phyloP scores from a whole-genome alignment of 2,888 invertebrate species.

The Lottia scabra region DNA sequence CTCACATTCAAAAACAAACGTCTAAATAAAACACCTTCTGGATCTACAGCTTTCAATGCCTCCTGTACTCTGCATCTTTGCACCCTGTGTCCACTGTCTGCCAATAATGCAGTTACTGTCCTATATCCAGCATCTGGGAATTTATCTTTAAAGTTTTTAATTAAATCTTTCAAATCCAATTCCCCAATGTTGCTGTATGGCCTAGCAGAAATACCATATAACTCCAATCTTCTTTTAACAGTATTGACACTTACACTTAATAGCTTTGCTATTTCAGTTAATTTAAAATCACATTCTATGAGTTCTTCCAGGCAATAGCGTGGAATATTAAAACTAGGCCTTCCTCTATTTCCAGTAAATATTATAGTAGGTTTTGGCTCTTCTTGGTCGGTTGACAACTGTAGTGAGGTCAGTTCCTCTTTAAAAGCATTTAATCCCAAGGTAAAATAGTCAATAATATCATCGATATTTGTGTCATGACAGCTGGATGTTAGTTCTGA shows the following conservation, averaged over 20 bases:
- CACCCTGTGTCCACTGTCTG: background rate
- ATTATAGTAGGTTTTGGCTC: background rate
- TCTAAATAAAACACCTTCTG: constrained; percentile 17
- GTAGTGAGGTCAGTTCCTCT: background rate
- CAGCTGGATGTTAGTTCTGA: background rate
- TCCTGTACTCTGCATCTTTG: background rate
- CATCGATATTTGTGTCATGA: background rate
- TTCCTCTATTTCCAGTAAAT: background rate
- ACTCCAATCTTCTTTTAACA: no score
- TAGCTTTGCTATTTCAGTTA: background rate
- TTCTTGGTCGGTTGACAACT: background rate
- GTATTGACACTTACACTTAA: background rate
- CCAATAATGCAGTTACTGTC: background rate
- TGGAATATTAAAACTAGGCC: background rate
- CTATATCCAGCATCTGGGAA: background rate
- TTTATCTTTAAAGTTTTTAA: background rate
- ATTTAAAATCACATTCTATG: background rate
- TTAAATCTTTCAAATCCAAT: background rate
- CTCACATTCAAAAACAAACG: constrained; percentile 10
- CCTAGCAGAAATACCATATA: background rate
- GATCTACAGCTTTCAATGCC: constrained; percentile 18
- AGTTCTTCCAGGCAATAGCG: background rate
- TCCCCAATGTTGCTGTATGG: background rate
- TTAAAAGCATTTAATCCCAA: background rate
- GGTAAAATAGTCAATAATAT: background rate